phyloP scores from a whole-genome alignment of 2,113 vertebrate genomes.

The Oncorhynchus tshawytscha region DNA sequence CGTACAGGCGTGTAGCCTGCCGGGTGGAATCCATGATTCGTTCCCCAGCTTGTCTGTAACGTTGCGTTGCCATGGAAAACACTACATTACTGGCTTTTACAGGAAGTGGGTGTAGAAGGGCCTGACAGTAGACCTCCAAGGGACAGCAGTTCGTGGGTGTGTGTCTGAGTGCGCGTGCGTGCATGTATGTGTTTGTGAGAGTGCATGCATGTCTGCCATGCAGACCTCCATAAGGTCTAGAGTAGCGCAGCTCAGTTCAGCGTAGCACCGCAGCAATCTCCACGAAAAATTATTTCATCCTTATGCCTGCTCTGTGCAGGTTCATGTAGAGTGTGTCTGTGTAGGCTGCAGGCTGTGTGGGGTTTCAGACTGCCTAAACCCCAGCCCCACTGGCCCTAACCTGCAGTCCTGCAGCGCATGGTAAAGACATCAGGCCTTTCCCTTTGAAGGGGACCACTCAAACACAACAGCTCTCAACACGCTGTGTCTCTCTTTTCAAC shows the following conservation, averaged over 20 bases:
- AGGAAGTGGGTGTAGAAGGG: slow-evolving; percentile 35
- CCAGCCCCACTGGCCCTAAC: slow-evolving; percentile 2
- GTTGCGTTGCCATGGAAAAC: slow-evolving; percentile 55
- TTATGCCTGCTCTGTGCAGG: neutral
- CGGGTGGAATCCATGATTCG: slow-evolving; percentile 40
- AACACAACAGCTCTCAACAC: slow-evolving; percentile 67
- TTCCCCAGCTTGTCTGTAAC: slow-evolving; percentile 55
- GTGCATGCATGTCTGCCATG: neutral
- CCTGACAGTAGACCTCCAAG: neutral
- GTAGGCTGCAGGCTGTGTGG: neutral
- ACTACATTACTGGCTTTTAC: slow-evolving; percentile 47
- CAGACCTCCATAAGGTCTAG: neutral
- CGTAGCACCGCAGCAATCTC: neutral
- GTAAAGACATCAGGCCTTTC: slow-evolving; percentile 65
- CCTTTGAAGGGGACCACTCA: slow-evolving; percentile 68
- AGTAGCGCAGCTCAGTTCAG: neutral
- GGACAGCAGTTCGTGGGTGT: neutral
- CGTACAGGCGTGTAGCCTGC: slow-evolving; percentile 20
- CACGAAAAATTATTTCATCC: neutral
- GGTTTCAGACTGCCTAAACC: neutral
- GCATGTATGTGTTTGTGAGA: neutral
- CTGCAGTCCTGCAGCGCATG: slow-evolving; percentile 46
- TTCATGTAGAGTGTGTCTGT: neutral
- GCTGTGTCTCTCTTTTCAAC: slow-evolving; percentile 59
- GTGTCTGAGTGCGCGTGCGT: neutral